Conservation (phyloP, 2,888 invertebrate species). For the Toxonevra muliebris region DNA sequence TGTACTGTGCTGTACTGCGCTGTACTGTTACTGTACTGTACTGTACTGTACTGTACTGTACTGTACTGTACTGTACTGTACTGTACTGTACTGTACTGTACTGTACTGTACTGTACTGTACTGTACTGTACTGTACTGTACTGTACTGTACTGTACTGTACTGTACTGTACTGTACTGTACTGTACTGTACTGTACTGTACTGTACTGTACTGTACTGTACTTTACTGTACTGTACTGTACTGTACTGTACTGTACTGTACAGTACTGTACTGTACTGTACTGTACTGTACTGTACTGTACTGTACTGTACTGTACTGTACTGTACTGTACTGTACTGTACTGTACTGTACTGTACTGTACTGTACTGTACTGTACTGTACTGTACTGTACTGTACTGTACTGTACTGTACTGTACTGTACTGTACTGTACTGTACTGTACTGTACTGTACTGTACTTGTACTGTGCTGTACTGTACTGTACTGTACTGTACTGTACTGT, state of each 20-base stretch:
- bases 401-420: too few species aligned
- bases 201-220: not conserved
- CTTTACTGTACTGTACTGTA: not conserved
- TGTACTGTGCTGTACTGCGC: too few species aligned
- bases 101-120: not conserved
- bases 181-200: not conserved
- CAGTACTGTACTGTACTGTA: not conserved
- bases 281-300: not conserved
- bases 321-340: not conserved
- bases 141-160: not conserved
- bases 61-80: not conserved
- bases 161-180: not conserved
- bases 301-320: not conserved
- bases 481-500: not conserved
- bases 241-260: not conserved
- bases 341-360: not conserved
- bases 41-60: not conserved
- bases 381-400: too few species aligned
- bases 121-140: not conserved
- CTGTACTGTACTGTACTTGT: too few species aligned
- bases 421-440: not conserved
- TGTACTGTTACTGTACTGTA: too few species aligned
- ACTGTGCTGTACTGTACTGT: not conserved
- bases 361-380: too few species aligned
- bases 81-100: not conserved